Percentiles rank a stretch among this genome's conserved stretches.
Evolutionary conservation across 2,113 vertebrate species (phyloP).

Genomic region (Pseudonaja textilis): DNA sequence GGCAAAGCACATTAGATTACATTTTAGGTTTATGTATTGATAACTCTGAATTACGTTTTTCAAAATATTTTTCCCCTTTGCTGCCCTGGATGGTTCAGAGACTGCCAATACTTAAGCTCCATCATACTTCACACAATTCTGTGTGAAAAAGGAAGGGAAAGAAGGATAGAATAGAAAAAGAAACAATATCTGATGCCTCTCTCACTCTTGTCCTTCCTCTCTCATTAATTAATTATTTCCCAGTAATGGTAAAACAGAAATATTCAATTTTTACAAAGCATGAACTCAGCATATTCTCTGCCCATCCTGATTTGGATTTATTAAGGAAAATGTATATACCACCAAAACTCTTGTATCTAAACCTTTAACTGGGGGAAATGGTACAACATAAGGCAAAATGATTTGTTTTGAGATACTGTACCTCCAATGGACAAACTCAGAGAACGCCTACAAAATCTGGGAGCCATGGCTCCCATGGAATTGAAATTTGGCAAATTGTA

Average conservation of each 20-base stretch:
- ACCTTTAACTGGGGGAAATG: too few relatives aligned
- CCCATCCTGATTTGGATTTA: background rate
- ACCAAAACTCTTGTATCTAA: too few relatives aligned
- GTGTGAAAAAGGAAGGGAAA: background rate
- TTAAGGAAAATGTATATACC: background rate
- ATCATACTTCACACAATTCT: background rate
- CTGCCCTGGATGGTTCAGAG: background rate
- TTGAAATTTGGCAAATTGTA: too few relatives aligned
- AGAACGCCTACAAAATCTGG: too few relatives aligned
- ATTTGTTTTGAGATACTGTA: too few relatives aligned
- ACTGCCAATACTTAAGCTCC: background rate
- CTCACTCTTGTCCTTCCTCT: background rate
- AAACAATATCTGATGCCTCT: background rate
- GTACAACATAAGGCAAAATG: too few relatives aligned
- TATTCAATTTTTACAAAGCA: background rate
- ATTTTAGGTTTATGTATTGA: background rate
- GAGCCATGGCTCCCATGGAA: too few relatives aligned
- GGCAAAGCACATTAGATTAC: background rate
- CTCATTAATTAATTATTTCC: background rate
- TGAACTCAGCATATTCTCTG: background rate
- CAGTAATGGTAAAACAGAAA: background rate
- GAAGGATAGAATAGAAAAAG: background rate
- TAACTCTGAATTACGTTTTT: background rate
- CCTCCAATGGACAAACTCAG: too few relatives aligned
- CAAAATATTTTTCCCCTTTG: background rate